These are phyloP conservation scores for Agapostemon virescens DNA, from an alignment of 2,888 invertebrate species.

Conservation along the genomic window DNA sequence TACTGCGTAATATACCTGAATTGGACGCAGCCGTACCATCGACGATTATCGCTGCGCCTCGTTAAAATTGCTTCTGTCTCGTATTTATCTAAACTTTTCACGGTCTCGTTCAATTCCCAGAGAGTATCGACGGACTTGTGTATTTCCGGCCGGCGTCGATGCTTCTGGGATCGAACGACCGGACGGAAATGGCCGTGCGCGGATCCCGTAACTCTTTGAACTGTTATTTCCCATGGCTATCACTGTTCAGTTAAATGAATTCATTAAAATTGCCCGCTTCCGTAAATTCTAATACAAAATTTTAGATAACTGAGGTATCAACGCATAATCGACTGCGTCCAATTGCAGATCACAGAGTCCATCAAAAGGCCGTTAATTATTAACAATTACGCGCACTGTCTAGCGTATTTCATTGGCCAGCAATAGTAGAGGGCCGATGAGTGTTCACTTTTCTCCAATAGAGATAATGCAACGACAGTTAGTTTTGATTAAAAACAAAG, in stretches of 20 bases:
- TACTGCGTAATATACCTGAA: constrained; percentile 49
- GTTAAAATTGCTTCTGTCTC: constrained; percentile 35
- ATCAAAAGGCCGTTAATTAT: background rate
- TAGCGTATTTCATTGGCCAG: too few relatives aligned
- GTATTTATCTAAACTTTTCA: constrained; percentile 44
- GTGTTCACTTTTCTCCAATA: too few relatives aligned
- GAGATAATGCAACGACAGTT: too few relatives aligned
- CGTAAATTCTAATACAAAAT: constrained; percentile 18
- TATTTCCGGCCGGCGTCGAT: constrained; percentile 9
- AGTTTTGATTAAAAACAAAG: too few relatives aligned
- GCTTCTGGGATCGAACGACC: background rate
- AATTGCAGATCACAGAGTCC: background rate
- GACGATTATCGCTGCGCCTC: constrained; percentile 48
- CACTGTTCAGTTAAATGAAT: constrained; percentile 44
- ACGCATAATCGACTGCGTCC: background rate
- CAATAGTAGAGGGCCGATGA: too few relatives aligned
- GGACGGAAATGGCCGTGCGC: background rate
- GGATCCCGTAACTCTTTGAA: background rate
- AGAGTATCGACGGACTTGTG: background rate
- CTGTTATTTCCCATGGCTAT: constrained; percentile 48
- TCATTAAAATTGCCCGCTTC: constrained; percentile 29
- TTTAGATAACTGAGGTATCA: background rate
- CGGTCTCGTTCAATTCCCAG: constrained; percentile 22
- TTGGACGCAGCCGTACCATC: constrained; percentile 49
- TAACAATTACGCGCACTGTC: background rate